These are phyloP conservation scores for Riparia riparia DNA, from an alignment of 2,113 vertebrate genomes.

Conservation along the genomic window DNA sequence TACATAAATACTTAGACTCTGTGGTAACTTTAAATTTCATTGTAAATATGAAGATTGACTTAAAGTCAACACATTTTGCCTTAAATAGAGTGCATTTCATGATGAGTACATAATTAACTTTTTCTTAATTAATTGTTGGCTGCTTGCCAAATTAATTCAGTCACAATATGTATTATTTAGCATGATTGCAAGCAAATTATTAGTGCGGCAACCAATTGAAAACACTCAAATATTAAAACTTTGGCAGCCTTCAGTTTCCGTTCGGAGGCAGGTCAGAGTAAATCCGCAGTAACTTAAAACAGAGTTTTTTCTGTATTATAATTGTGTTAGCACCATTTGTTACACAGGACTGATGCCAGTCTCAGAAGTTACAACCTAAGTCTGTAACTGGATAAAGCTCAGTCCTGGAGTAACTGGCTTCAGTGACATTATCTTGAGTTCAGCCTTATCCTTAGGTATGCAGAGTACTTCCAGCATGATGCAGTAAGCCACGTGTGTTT, in stretches of 20 bases:
- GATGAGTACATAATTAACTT: conserved; percentile 67
- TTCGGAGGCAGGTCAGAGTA: background rate
- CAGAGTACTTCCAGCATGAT: background rate
- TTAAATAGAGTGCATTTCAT: conserved; percentile 60
- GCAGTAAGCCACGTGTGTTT: background rate
- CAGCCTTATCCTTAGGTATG: background rate
- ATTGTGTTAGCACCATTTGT: background rate
- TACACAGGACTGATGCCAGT: background rate
- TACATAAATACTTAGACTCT: background rate
- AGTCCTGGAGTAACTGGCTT: background rate
- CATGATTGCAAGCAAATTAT: conserved; percentile 41
- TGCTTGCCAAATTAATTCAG: conserved; percentile 58
- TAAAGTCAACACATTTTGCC: conserved; percentile 47
- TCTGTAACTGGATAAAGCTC: background rate
- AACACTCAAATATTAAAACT: conserved; percentile 30
- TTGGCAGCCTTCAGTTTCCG: background rate
- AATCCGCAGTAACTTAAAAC: background rate
- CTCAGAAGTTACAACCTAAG: background rate
- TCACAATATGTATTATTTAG: conserved; percentile 57
- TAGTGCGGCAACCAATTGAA: conserved; percentile 39
- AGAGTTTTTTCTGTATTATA: background rate
- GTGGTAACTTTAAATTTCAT: conserved; percentile 21
- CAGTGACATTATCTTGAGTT: background rate
- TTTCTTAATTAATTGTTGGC: conserved; percentile 62
- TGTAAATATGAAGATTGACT: conserved; percentile 49